Evolutionary conservation across 1,140 invertebrate species (phyloP).

Genomic region (Drosophila pandora): DNA sequence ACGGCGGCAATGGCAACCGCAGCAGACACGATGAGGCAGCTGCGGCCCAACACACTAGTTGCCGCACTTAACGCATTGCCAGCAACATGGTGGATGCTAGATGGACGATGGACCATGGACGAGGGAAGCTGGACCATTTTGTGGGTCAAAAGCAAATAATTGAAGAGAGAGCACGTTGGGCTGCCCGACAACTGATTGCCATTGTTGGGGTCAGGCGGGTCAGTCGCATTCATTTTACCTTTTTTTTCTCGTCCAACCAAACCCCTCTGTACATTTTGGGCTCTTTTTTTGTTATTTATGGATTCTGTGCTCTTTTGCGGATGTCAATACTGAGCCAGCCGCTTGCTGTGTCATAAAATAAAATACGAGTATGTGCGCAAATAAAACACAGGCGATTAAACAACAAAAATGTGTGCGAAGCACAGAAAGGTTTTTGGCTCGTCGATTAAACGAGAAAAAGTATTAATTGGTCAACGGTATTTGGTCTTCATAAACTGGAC

Average conservation of each 20-base stretch:
- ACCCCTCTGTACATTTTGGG: not conserved
- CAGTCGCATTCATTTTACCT: slow-evolving; percentile 22
- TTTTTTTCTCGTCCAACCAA: slow-evolving; percentile 17
- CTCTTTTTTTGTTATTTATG: slow-evolving; percentile 51
- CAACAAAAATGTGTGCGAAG: slow-evolving; percentile 17
- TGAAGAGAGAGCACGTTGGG: slow-evolving; percentile 44
- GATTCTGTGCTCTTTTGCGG: slow-evolving; percentile 33
- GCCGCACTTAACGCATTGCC: slow-evolving; percentile 46
- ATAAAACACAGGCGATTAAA: slow-evolving; percentile 48
- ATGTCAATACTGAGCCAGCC: slow-evolving; percentile 29
- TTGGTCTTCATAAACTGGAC: slow-evolving; percentile 5
- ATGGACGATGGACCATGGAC: not conserved
- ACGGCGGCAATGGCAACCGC: not conserved
- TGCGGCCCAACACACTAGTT: slow-evolving; percentile 21
- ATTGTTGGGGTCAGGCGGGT: slow-evolving; percentile 44
- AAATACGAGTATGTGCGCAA: slow-evolving; percentile 28
- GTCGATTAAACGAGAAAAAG: not conserved
- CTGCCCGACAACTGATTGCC: slow-evolving; percentile 48
- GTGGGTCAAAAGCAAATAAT: slow-evolving; percentile 73
- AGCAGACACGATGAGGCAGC: slow-evolving; percentile 2
- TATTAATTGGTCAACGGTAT: slow-evolving; percentile 25
- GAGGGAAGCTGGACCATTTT: slow-evolving; percentile 29
- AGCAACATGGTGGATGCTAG: slow-evolving; percentile 6
- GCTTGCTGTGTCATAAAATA: slow-evolving; percentile 34
- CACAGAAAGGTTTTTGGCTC: slow-evolving; percentile 10